A percentile compares a stretch with the other conserved stretches of the same genome.
Evolutionary conservation across 2,888 invertebrate genomes (phyloP).

Genomic region (Eurois occulta): DNA sequence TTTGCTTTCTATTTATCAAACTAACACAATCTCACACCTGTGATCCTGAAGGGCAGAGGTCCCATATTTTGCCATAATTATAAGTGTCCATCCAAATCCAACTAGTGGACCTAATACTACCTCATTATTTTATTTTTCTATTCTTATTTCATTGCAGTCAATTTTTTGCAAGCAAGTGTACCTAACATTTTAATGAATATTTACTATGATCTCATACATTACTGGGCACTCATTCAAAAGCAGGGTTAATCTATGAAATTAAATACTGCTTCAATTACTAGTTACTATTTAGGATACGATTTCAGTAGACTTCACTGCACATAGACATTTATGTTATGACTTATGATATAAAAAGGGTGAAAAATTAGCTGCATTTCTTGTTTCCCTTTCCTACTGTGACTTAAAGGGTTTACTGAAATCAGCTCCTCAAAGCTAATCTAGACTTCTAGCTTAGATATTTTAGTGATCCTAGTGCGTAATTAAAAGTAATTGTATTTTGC

Average conservation of each 20-base stretch:
- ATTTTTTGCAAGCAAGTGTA: conserved; percentile 69
- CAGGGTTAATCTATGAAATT: conserved; percentile 82
- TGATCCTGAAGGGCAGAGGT: too few relatives aligned
- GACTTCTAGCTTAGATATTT: conserved; percentile 80
- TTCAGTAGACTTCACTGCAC: conserved; percentile 73
- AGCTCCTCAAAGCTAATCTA: conserved; percentile 72
- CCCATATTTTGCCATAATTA: background rate
- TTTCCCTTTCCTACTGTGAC: background rate
- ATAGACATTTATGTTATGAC: background rate
- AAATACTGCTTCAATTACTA: conserved; percentile 87
- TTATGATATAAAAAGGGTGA: too few relatives aligned
- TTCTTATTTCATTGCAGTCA: background rate
- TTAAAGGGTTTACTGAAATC: conserved; percentile 76
- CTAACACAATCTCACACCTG: background rate
- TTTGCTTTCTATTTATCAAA: too few relatives aligned
- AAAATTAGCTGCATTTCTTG: too few relatives aligned
- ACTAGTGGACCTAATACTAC: background rate
- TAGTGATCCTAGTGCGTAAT: conserved; percentile 83
- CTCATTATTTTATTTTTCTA: background rate
- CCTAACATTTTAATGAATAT: conserved; percentile 57
- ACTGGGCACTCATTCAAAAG: conserved; percentile 80
- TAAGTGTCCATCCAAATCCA: background rate
- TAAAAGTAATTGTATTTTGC: conserved; percentile 85
- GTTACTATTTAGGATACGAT: conserved; percentile 74
- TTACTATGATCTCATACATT: conserved; percentile 77